Base-by-base conservation (phyloP, 92 coral and sea anemone genomes). In the Pocillopora meandrina region DNA sequence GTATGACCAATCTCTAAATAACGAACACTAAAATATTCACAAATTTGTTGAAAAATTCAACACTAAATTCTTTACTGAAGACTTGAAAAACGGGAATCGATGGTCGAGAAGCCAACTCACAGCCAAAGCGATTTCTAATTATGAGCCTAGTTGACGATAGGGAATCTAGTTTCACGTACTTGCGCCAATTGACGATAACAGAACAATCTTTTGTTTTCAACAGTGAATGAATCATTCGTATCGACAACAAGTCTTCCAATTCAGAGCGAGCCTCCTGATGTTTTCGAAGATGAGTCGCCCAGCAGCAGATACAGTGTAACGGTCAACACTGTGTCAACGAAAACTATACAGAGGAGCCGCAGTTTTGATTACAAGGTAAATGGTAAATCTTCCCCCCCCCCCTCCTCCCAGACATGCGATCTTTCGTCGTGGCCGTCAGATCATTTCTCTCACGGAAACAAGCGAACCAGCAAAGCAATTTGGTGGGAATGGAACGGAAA, bases 331-430 rank as follows among this genome's bases (percentile, higher is more conserved):
- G 31, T 55, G 52, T 74, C 67, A 18, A 49, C 63, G 5, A 73
- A 42, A 42, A 42, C 7, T 7, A 42, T 42, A 42, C 52, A 42
- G 78, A 72, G 57, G 23, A n/a, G 73, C 55, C 62, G 14, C n/a
- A 52, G 49, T 69, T n/a, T 4, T 31, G 85, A 81, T 17, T 68
- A 81, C 16, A 60, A 81, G 78, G 85, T 81, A 69, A 57, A 42
- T 69, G n/a, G 18, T 12, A 2, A 17, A 70, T 15, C 7, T 55
- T 18, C 14, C 72, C 52, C 52, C 26, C 1, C 1, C 26, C 31
- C 31, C 31, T n/a, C 31, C 31, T 26, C 31, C 5, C 52, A 42
- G 52, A 42, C 52, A 42, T 42, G 5, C 4, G 5, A 42, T 8
- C 52, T 67, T 23, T 1, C 34, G 52, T 13, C 7, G n/a, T 23